These are phyloP conservation scores for Egretta garzetta DNA, from an alignment of 2,113 vertebrate species.

Conservation along the genomic window DNA sequence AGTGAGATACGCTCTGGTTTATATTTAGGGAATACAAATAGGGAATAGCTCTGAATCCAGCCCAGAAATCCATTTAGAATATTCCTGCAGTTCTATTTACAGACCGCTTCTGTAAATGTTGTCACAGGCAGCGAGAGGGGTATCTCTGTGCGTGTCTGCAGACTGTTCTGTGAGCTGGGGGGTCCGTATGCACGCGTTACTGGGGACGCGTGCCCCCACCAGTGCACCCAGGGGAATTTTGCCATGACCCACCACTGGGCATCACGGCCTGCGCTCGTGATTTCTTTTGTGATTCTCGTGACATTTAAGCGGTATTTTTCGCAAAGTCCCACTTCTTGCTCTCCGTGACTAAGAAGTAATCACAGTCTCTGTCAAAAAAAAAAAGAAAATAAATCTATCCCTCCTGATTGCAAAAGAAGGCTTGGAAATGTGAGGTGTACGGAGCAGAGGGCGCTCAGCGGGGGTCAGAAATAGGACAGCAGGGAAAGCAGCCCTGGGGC, in stretches of 20 bases:
- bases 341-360: neutral
- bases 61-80: neutral
- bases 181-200: rapidly evolving
- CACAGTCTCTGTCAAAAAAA: neutral
- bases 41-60: slow-evolving; percentile 3
- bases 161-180: neutral
- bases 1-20: neutral
- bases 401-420: neutral
- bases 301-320: neutral
- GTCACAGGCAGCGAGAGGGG: neutral
- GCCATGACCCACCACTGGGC: rapidly evolving
- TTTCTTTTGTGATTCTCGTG: neutral
- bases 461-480: neutral
- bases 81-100: neutral
- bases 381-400: too few relatives aligned
- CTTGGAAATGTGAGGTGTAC: neutral
- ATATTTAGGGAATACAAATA: neutral
- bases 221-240: neutral
- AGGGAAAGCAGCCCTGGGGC: neutral
- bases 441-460: neutral
- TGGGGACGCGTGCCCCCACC: neutral
- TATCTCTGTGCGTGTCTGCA: neutral
- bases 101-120: neutral
- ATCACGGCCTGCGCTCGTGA: neutral
- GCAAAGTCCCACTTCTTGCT: neutral